These are phyloP conservation scores for Dichetophora obliterata DNA, from an alignment of 2,888 invertebrate genomes.

Conservation along the genomic window DNA sequence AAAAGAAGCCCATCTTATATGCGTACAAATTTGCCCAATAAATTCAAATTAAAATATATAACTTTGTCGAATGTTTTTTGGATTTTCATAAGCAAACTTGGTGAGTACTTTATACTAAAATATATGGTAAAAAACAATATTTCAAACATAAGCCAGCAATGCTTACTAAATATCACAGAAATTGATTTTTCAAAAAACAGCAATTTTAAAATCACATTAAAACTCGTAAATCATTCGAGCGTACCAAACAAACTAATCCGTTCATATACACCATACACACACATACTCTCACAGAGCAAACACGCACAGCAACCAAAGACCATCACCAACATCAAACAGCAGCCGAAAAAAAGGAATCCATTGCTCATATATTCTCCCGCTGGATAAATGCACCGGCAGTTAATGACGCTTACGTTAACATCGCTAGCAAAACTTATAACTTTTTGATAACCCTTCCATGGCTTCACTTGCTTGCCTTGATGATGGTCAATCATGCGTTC, in stretches of 20 bases:
- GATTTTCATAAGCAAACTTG: too few relatives aligned
- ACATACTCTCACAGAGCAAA: too few relatives aligned
- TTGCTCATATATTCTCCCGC: background rate
- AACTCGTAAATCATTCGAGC: conserved; percentile 34
- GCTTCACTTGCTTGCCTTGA: background rate
- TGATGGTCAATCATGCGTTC: conserved; percentile 15
- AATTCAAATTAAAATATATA: too few relatives aligned
- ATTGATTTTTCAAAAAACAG: background rate
- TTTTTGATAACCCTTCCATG: background rate
- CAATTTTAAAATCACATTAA: conserved; percentile 19
- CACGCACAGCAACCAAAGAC: background rate
- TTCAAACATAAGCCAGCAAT: too few relatives aligned
- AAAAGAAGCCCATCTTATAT: too few relatives aligned
- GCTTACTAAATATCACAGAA: too few relatives aligned
- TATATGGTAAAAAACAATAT: too few relatives aligned
- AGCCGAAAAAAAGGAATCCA: background rate
- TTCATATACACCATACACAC: background rate
- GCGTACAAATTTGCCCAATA: too few relatives aligned
- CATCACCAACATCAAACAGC: background rate
- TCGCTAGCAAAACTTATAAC: background rate
- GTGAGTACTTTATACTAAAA: too few relatives aligned
- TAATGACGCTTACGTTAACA: background rate
- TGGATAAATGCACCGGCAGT: conserved; percentile 1
- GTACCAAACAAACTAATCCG: background rate
- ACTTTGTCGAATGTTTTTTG: too few relatives aligned